phyloP scores from a whole-genome alignment of 1,140 invertebrate species.

The Meloidogyne exigua region DNA sequence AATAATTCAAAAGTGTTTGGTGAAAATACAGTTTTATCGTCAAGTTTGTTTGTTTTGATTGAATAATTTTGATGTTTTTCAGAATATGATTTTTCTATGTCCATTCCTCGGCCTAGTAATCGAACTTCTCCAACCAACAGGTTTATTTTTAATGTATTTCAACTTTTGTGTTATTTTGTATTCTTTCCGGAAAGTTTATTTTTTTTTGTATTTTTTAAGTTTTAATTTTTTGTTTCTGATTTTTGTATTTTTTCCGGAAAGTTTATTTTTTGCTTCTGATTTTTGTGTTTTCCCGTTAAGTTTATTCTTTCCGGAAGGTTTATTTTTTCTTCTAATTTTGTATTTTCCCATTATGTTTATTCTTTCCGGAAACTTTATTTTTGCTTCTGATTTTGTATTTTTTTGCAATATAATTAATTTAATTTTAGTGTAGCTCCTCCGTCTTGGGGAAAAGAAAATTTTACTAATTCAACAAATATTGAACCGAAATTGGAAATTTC shows the following conservation, averaged over 20 bases:
- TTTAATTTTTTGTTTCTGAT: no score
- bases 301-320: background rate
- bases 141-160: background rate
- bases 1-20: background rate
- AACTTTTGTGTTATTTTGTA: no score
- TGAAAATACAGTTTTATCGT: background rate
- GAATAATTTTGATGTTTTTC: slow-evolving; percentile 13
- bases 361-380: no score
- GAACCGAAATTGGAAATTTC: background rate
- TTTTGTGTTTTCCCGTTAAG: background rate
- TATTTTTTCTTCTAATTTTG: no score
- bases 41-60: slow-evolving; percentile 1
- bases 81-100: slow-evolving; percentile 50
- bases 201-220: background rate
- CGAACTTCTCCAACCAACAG: slow-evolving; percentile 28
- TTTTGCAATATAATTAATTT: no score
- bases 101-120: slow-evolving; percentile 48
- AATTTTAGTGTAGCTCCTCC: slow-evolving; percentile 13
- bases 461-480: background rate
- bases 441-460: slow-evolving; percentile 4
- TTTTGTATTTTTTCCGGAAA: no score
- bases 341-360: no score
- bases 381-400: background rate
- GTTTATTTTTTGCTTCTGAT: no score
- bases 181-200: no score